phyloP scores from a whole-genome alignment of 2,888 invertebrate genomes.

The Unio delphinus region DNA sequence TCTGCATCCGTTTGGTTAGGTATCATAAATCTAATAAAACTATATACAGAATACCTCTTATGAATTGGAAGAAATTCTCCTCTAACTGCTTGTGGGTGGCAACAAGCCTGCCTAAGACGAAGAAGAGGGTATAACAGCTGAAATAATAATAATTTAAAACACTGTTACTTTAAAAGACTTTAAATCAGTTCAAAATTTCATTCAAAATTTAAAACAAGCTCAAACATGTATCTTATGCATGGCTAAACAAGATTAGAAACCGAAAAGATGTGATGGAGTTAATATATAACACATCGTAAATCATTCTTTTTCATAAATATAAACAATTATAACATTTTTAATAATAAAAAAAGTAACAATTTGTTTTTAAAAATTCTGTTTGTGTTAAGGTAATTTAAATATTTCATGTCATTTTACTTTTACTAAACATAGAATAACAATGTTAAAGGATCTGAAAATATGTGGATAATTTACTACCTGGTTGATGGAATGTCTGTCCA shows the following conservation, averaged over 20 bases:
- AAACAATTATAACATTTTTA: background rate
- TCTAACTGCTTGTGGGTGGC: slow-evolving; percentile 79
- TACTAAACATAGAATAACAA: background rate
- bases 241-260: background rate
- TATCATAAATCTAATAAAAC: background rate
- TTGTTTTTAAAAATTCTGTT: no score
- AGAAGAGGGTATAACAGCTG: slow-evolving; percentile 79
- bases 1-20: no score
- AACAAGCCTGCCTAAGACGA: slow-evolving; percentile 81
- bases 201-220: background rate
- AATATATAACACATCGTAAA: no score
- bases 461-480: slow-evolving; percentile 46
- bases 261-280: no score
- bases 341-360: no score
- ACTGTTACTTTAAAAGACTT: background rate
- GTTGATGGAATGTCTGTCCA: slow-evolving; percentile 73
- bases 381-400: no score
- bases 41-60: slow-evolving; percentile 56
- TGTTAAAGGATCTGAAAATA: background rate
- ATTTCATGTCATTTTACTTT: no score
- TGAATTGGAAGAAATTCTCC: slow-evolving; percentile 75
- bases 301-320: no score
- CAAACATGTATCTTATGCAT: background rate
- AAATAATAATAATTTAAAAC: slow-evolving; percentile 28
- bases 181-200: background rate